These are phyloP conservation scores for Aelia acuminata DNA, from an alignment of 2,888 invertebrate genomes.

Conservation along the genomic window DNA sequence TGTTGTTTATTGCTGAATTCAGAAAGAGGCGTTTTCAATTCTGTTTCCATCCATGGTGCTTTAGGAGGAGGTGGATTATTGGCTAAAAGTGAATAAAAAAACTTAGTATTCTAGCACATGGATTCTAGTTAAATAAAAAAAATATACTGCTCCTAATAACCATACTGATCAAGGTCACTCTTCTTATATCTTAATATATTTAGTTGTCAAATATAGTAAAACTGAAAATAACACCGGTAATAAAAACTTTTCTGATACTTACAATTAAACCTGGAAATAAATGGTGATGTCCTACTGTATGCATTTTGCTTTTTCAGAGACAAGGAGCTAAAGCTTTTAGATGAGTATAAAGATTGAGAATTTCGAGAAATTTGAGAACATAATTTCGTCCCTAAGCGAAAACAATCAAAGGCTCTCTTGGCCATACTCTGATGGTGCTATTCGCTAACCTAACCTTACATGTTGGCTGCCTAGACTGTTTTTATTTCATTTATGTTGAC, in stretches of 20 bases:
- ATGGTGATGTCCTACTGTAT: background rate
- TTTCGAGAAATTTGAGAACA: conserved; percentile 49
- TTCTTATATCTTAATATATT: background rate
- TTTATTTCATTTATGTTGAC: conserved; percentile 57
- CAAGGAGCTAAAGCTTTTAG: background rate
- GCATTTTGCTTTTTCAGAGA: background rate
- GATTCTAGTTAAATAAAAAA: background rate
- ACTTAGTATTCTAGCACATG: background rate
- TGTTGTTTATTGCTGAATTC: conserved; percentile 6
- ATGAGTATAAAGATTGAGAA: conserved; percentile 17
- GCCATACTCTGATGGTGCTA: conserved; percentile 25
- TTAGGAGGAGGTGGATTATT: conserved; percentile 38
- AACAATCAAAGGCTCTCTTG: conserved; percentile 50
- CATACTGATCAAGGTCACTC: background rate
- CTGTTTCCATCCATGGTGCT: conserved; percentile 60
- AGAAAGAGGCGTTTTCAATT: conserved; percentile 55
- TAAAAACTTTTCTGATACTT: background rate
- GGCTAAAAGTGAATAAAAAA: conserved; percentile 8
- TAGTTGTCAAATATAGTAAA: background rate
- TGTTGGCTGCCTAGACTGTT: conserved; percentile 40
- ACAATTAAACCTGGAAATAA: conserved; percentile 52
- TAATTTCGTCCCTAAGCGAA: conserved; percentile 54
- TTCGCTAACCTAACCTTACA: conserved; percentile 42
- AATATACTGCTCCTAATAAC: background rate
- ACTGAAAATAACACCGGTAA: background rate